Evolutionary conservation across 2,113 vertebrate species (phyloP).

Genomic region (Tetrax tetrax): DNA sequence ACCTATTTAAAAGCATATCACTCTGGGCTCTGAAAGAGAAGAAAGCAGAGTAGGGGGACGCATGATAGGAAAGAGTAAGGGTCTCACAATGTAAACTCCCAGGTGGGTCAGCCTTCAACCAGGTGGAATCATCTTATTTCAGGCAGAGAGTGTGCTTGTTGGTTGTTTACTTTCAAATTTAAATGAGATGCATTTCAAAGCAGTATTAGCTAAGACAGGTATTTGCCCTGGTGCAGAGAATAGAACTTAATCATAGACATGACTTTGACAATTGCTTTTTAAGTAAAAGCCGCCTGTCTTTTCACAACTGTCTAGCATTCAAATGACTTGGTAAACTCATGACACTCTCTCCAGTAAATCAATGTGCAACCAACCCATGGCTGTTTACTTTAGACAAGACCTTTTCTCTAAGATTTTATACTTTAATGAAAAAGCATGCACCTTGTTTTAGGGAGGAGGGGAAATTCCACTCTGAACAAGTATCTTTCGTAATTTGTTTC

Average conservation of each 20-base stretch:
- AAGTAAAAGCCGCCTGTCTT: neutral
- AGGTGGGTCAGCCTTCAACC: neutral
- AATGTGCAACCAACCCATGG: neutral
- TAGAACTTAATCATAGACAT: neutral
- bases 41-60: neutral
- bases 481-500: neutral
- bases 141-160: neutral
- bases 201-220: neutral
- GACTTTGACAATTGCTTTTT: neutral
- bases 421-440: neutral
- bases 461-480: neutral
- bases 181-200: neutral
- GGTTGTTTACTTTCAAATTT: neutral
- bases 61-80: neutral
- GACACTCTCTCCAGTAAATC: neutral
- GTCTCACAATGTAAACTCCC: neutral
- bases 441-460: neutral
- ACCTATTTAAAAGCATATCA: neutral
- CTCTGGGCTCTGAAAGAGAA: neutral
- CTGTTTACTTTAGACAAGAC: neutral
- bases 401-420: neutral
- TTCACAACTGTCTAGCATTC: neutral
- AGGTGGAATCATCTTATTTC: neutral
- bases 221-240: neutral
- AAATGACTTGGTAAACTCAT: neutral